These are phyloP conservation scores for Oreotragus oreotragus DNA, from an alignment of 2,113 vertebrate species.

Conservation along the genomic window DNA sequence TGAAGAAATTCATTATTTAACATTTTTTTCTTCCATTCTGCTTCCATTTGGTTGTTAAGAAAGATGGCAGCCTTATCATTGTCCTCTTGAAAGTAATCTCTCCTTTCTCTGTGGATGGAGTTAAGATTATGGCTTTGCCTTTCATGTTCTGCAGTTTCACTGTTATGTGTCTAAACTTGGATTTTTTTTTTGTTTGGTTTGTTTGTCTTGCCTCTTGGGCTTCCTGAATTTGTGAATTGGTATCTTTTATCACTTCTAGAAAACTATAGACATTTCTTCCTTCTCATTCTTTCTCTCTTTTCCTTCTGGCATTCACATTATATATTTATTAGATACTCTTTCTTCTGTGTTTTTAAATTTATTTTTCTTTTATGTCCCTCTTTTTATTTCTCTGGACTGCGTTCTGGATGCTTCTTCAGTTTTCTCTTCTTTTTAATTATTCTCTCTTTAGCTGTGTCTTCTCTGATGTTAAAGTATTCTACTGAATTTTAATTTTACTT, in stretches of 20 bases:
- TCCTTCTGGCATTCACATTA: not conserved
- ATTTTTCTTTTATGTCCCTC: not conserved
- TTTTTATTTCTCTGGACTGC: not conserved
- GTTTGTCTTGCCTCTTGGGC: not conserved
- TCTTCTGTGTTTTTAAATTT: not conserved
- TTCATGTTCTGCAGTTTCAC: not conserved
- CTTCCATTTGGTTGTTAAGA: not conserved
- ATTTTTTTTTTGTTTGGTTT: not conserved
- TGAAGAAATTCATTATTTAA: not conserved
- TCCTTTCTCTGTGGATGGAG: not conserved
- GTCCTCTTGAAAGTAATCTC: not conserved
- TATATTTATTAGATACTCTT: not conserved
- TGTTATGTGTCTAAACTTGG: not conserved
- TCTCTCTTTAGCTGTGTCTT: not conserved
- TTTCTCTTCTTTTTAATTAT: not conserved
- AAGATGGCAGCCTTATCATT: not conserved
- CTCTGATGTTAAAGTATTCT: not conserved
- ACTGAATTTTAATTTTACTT: not conserved
- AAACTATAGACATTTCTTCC: not conserved
- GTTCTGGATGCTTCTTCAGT: not conserved
- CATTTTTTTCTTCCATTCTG: not conserved
- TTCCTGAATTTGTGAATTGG: not conserved
- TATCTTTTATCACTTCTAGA: not conserved
- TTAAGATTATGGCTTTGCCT: not conserved
- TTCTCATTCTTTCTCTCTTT: not conserved